A percentile compares a stretch with the other conserved stretches of the same genome.
Evolutionary conservation across 2,888 invertebrate species (phyloP).

Genomic region (Branchipolynoe longqiensis): DNA sequence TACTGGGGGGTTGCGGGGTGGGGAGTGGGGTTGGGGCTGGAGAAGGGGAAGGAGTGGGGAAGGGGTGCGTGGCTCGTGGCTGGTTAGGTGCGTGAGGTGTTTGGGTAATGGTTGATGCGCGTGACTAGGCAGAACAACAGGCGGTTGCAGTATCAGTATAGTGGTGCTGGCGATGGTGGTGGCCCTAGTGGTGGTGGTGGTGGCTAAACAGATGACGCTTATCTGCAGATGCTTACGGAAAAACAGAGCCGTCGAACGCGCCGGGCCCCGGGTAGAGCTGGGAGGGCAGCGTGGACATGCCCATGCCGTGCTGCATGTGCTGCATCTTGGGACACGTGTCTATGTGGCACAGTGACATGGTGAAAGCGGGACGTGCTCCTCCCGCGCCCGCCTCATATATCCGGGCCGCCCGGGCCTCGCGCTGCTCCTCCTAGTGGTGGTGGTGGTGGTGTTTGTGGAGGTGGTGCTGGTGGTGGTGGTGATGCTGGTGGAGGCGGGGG

Average conservation of each 20-base stretch:
- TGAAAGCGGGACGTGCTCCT: slow-evolving; percentile 43
- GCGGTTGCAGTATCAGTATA: not conserved
- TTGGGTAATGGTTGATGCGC: too few species aligned
- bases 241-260: slow-evolving; percentile 58
- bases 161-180: too few species aligned
- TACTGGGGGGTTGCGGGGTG: not conserved
- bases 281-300: slow-evolving; percentile 53
- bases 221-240: slow-evolving; percentile 27
- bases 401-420: not conserved
- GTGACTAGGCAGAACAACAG: too few species aligned
- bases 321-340: slow-evolving; percentile 65
- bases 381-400: slow-evolving; percentile 36
- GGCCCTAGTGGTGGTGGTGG: too few species aligned
- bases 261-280: slow-evolving; percentile 59
- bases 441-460: not conserved
- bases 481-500: not conserved
- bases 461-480: not conserved
- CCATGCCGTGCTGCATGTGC: slow-evolving; percentile 57
- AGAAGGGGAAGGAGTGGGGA: too few species aligned
- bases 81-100: too few species aligned
- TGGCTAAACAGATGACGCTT: not conserved
- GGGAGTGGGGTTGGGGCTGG: not conserved
- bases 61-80: too few species aligned
- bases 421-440: not conserved
- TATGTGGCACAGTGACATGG: slow-evolving; percentile 68